Conservation (phyloP, 2,797 vertebrate genomes). For the Furcifer pardalis region DNA sequence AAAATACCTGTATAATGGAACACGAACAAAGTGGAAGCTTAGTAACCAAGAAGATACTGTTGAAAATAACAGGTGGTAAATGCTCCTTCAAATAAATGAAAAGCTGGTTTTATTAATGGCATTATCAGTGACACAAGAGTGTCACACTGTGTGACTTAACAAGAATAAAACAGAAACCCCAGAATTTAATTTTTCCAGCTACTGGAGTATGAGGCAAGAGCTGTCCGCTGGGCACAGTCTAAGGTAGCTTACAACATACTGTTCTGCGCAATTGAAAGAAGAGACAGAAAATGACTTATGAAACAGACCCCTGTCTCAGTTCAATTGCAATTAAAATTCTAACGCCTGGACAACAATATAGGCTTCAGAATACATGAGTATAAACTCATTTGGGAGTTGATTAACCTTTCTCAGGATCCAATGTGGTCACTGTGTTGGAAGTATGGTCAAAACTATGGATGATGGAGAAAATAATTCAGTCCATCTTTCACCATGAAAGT, state of each 20-base stretch:
- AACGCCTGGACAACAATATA: background rate
- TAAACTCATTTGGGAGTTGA: constrained; percentile 6
- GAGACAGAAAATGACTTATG: background rate
- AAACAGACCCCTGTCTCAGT: background rate
- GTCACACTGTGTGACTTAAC: background rate
- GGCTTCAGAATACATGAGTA: background rate
- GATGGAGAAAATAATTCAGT: too few relatives aligned
- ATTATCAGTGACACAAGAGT: background rate
- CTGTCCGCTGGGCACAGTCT: too few relatives aligned
- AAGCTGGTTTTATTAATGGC: background rate
- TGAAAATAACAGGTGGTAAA: constrained; percentile 21
- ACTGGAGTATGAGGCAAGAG: background rate
- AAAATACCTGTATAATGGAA: background rate
- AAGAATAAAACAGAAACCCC: background rate
- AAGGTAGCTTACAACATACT: too few relatives aligned
- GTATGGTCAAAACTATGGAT: too few relatives aligned
- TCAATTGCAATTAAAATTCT: background rate
- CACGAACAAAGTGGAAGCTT: background rate
- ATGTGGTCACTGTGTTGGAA: too few relatives aligned
- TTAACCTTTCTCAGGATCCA: constrained; percentile 10
- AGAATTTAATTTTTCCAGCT: background rate
- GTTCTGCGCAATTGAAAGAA: background rate
- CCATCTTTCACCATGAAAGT: too few relatives aligned
- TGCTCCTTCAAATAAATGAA: constrained; percentile 21
- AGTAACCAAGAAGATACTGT: background rate